Conservation (phyloP, 2,888 invertebrate genomes). For the Mesoligia furuncula region DNA sequence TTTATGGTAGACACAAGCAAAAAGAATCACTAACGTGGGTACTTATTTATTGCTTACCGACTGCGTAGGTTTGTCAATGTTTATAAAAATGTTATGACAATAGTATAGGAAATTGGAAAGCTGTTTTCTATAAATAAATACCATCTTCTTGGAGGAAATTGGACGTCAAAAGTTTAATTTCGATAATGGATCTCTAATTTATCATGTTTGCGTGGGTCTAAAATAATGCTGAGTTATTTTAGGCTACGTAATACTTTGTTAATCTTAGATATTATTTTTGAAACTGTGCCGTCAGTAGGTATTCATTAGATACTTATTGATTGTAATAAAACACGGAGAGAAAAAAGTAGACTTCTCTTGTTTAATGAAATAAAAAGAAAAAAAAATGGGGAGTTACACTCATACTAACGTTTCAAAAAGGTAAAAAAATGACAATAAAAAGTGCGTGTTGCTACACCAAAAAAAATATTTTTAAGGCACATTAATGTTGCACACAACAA, state of each 20-base stretch:
- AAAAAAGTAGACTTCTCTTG: too few species aligned
- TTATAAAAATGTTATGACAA: slow-evolving; percentile 1
- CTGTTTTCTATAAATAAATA: slow-evolving; percentile 34
- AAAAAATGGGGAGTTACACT: too few species aligned
- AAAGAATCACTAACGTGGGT: neutral
- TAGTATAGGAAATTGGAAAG: slow-evolving; percentile 9
- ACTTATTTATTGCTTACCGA: slow-evolving; percentile 13
- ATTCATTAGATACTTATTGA: neutral
- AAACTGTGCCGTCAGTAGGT: neutral
- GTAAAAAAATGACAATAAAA: too few species aligned
- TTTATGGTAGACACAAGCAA: neutral
- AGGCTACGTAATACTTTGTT: neutral
- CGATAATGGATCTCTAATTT: slow-evolving; percentile 35
- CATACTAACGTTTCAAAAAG: too few species aligned
- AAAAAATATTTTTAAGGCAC: too few species aligned
- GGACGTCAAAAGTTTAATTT: slow-evolving; percentile 27
- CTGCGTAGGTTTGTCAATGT: neutral
- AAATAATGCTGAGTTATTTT: slow-evolving; percentile 20
- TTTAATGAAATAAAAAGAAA: too few species aligned
- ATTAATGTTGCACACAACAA: too few species aligned
- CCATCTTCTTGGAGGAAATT: slow-evolving; percentile 30
- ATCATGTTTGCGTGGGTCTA: slow-evolving; percentile 2
- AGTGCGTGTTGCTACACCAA: too few species aligned
- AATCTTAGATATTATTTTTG: neutral
- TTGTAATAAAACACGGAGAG: too few species aligned